Evolutionary conservation across 2,888 invertebrate species (phyloP).

Genomic region (Nymphalis c-album): DNA sequence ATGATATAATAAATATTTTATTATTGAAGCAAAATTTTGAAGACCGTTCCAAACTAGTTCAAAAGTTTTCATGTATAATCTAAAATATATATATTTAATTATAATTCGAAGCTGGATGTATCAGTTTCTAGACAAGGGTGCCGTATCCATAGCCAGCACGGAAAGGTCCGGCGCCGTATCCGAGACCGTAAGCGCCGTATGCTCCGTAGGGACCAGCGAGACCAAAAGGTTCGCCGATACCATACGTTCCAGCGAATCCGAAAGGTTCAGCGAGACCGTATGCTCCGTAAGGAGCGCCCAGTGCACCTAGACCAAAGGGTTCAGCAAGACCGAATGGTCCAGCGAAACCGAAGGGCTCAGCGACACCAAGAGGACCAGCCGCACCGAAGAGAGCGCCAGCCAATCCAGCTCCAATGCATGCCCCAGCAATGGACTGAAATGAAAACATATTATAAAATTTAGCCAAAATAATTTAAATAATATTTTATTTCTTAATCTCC

Average conservation of each 20-base stretch:
- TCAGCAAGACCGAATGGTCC: not conserved
- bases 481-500: too few relatives aligned
- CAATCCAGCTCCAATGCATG: slow-evolving; percentile 35
- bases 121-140: too few relatives aligned
- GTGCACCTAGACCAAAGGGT: not conserved
- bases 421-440: slow-evolving; percentile 42
- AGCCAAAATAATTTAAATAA: too few relatives aligned
- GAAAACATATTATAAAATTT: slow-evolving; percentile 3
- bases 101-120: too few relatives aligned
- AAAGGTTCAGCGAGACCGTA: slow-evolving; percentile 14
- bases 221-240: not conserved
- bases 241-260: not conserved
- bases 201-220: not conserved
- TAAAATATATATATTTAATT: too few relatives aligned
- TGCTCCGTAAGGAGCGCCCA: not conserved
- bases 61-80: too few relatives aligned
- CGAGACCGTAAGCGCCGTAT: slow-evolving; percentile 1
- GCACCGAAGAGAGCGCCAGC: not conserved
- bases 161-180: not conserved
- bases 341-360: slow-evolving; percentile 7
- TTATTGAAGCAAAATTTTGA: too few relatives aligned
- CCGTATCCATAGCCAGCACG: too few relatives aligned
- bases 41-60: too few relatives aligned
- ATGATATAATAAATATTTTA: too few relatives aligned
- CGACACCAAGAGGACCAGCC: slow-evolving; percentile 7